These are phyloP conservation scores for Aurelia sp. DNA, from an alignment of 30 jellyfish, hydroid and myxozoan species.

Conservation along the genomic window DNA sequence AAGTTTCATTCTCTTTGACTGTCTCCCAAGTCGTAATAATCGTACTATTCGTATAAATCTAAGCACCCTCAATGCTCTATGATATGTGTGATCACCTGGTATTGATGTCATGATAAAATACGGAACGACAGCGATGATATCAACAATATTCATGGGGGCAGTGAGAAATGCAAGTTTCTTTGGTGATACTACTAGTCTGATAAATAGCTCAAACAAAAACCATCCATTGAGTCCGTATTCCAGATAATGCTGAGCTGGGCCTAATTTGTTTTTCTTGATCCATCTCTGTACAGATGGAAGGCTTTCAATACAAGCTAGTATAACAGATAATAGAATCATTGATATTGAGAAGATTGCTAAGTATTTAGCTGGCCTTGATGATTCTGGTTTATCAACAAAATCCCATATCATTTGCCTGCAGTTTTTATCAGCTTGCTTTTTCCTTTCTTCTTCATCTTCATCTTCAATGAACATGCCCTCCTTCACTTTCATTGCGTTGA, in stretches of 20 bases:
- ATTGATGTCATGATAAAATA: conserved; percentile 51
- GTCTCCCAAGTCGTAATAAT: conserved; percentile 74
- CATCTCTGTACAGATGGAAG: conserved; percentile 43
- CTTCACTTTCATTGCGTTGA: conserved; percentile 62
- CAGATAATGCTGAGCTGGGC: not conserved
- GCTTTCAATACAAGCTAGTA: conserved; percentile 85
- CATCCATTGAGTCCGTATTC: conserved; percentile 61
- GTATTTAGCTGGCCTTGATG: conserved; percentile 75
- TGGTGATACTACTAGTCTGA: conserved; percentile 67
- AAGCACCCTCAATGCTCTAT: conserved; percentile 61
- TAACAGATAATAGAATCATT: conserved; percentile 75
- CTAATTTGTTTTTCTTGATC: not conserved
- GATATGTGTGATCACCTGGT: conserved; percentile 34
- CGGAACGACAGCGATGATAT: conserved; percentile 78
- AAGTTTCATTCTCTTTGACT: conserved; percentile 82
- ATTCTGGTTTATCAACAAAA: conserved; percentile 81
- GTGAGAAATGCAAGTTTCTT: conserved; percentile 55
- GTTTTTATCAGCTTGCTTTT: not conserved
- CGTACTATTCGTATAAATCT: conserved; percentile 81
- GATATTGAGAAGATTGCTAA: conserved; percentile 70
- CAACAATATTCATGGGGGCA: conserved; percentile 74
- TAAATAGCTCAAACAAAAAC: conserved; percentile 75
- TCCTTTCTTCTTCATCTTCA: conserved; percentile 8
- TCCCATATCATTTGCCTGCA: conserved; percentile 60
- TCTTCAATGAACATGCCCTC: conserved; percentile 62